phyloP scores from a whole-genome alignment of 2,113 vertebrate species.

The Caretta caretta region DNA sequence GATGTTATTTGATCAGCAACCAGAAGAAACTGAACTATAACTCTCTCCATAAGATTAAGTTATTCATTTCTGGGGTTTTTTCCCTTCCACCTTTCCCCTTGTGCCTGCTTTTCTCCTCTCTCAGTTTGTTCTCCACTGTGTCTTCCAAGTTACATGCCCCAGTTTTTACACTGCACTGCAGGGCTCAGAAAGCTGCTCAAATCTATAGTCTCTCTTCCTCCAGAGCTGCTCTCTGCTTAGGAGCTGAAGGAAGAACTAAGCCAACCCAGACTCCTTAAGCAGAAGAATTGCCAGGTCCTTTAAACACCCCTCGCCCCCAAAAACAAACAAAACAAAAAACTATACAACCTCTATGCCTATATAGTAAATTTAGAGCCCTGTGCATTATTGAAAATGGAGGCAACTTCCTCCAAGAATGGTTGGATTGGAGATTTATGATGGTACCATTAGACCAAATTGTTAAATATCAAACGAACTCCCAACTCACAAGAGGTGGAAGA shows the following conservation, averaged over 20 bases:
- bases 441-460: neutral
- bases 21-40: neutral
- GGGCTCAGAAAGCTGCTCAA: neutral
- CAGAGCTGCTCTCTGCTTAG: neutral
- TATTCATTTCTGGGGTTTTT: neutral
- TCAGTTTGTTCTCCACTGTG: neutral
- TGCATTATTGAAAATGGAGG: neutral
- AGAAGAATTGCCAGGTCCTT: neutral
- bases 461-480: neutral
- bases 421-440: neutral
- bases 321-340: neutral
- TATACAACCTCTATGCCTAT: neutral
- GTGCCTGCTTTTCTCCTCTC: neutral
- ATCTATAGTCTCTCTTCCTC: neutral
- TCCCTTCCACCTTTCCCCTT: rapidly evolving
- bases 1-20: neutral
- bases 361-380: neutral
- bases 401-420: neutral
- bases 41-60: no score
- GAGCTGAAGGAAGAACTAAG: neutral
- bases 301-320: no score
- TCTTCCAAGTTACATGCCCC: rapidly evolving
- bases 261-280: rapidly evolving
- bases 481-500: neutral
- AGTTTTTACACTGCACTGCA: neutral